Evolutionary conservation across 2,113 vertebrate genomes (phyloP).

Genomic region (Ceuthmochares aereus): DNA sequence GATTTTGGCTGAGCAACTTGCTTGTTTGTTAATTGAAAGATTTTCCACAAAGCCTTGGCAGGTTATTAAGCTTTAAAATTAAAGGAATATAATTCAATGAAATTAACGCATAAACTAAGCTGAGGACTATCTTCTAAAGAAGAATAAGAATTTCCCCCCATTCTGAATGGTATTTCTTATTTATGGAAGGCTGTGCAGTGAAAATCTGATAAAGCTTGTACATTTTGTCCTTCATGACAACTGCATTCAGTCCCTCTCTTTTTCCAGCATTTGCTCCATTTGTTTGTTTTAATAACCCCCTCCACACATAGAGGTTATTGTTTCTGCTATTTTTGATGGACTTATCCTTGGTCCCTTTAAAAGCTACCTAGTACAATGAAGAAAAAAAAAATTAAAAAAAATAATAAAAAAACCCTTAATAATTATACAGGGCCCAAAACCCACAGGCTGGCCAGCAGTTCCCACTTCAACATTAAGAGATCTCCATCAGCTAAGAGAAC

Average conservation of each 20-base stretch:
- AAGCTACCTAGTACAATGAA: not conserved
- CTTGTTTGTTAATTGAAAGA: constrained; percentile 32
- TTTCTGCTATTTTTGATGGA: not conserved
- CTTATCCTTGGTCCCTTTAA: not conserved
- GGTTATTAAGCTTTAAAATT: constrained; percentile 5
- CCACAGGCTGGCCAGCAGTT: not conserved
- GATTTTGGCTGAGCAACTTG: not conserved
- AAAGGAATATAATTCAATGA: constrained; percentile 29
- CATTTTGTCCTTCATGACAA: not conserved
- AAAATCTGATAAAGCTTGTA: not conserved
- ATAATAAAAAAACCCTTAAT: not conserved
- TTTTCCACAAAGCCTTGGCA: constrained; percentile 41
- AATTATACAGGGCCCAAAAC: not conserved
- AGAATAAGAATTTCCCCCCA: not conserved
- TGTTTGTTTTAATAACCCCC: not conserved
- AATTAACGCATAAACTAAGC: not conserved
- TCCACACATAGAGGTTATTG: not conserved
- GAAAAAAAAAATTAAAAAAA: too few relatives aligned
- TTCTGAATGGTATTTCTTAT: not conserved
- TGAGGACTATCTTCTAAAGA: not conserved
- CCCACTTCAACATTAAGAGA: not conserved
- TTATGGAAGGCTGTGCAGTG: constrained; percentile 6
- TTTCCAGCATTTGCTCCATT: not conserved
- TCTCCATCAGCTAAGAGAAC: not conserved
- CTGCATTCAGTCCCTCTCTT: not conserved